Percentiles rank a stretch among this genome's conserved stretches.
These are phyloP conservation scores for Rhea pennata DNA, from an alignment of 2,113 vertebrate genomes.

Conservation along the genomic window DNA sequence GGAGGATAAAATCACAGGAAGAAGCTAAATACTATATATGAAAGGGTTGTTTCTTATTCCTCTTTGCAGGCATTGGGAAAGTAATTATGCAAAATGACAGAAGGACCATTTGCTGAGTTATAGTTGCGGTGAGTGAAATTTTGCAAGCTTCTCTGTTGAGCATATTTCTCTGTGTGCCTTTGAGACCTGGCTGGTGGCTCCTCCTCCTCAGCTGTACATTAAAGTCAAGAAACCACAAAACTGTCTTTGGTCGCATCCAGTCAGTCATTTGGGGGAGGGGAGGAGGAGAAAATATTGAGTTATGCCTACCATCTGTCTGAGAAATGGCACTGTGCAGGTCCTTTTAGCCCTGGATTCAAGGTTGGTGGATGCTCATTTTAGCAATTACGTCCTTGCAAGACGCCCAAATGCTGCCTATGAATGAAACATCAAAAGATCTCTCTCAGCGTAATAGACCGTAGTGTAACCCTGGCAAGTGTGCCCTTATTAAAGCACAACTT, in stretches of 20 bases:
- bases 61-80: background rate
- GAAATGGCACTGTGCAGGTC: background rate
- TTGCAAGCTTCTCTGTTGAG: background rate
- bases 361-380: background rate
- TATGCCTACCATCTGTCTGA: background rate
- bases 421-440: slow-evolving; percentile 27
- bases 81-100: background rate
- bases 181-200: background rate
- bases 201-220: background rate
- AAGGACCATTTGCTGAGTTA: background rate
- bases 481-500: slow-evolving; percentile 37
- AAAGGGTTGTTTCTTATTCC: background rate
- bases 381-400: background rate
- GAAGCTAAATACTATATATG: background rate
- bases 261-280: background rate
- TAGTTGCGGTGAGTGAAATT: background rate
- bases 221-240: background rate
- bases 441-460: background rate
- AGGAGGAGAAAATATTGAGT: background rate
- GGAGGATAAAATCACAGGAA: slow-evolving; percentile 8
- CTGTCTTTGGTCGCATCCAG: background rate
- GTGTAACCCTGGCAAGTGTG: background rate
- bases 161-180: background rate
- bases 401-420: background rate
- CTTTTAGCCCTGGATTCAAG: background rate